Evolutionary conservation across 2,888 invertebrate genomes (phyloP).

Genomic region (Diabrotica balteata): DNA sequence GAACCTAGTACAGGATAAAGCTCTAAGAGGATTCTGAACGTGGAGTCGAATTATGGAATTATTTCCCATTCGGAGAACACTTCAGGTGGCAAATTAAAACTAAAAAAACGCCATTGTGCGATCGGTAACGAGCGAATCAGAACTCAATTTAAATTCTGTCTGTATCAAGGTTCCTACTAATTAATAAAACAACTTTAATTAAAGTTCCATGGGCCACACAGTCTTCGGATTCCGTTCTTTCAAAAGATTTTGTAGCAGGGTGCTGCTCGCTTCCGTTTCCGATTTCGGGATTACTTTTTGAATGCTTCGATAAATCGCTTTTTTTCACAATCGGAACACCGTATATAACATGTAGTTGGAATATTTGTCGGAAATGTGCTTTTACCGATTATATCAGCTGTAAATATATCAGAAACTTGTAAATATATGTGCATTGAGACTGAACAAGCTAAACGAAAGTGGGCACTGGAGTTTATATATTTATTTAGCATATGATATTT

Average conservation of each 20-base stretch:
- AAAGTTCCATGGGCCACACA: slow-evolving; percentile 28
- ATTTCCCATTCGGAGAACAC: not conserved
- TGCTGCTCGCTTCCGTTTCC: slow-evolving; percentile 4
- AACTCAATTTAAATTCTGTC: slow-evolving; percentile 42
- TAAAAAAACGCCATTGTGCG: slow-evolving; percentile 20
- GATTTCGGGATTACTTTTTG: slow-evolving; percentile 5
- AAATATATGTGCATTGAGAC: too few species aligned
- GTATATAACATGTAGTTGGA: too few species aligned
- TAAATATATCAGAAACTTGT: too few species aligned
- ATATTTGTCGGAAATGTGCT: too few species aligned
- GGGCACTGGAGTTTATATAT: too few species aligned
- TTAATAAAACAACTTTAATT: slow-evolving; percentile 45
- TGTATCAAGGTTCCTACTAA: slow-evolving; percentile 38
- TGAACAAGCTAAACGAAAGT: too few species aligned
- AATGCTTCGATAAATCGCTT: slow-evolving; percentile 4
- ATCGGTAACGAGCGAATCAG: slow-evolving; percentile 41
- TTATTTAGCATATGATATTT: too few species aligned
- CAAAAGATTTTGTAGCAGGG: slow-evolving; percentile 4
- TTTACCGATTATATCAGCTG: too few species aligned
- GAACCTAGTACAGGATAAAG: not conserved
- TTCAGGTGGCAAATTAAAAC: slow-evolving; percentile 30
- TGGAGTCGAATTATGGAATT: not conserved
- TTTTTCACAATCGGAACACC: too few species aligned
- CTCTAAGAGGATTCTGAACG: not conserved
- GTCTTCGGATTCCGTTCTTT: not conserved